Percentiles rank a stretch among this genome's conserved stretches.
Evolutionary conservation across 2,888 invertebrate genomes (phyloP).

Genomic region (Drosophila suboccidentalis): DNA sequence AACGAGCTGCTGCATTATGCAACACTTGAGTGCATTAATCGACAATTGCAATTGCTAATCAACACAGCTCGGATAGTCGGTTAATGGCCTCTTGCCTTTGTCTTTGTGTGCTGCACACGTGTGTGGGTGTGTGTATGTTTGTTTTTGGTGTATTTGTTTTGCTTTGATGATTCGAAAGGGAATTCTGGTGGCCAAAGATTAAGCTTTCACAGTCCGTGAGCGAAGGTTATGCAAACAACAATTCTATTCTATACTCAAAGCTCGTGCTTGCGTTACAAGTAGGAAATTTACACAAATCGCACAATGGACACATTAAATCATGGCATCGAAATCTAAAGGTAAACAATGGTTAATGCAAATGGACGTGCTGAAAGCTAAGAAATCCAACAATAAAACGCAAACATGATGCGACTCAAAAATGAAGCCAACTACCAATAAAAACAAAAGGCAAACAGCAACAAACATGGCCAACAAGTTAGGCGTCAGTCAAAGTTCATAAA

Average conservation of each 20-base stretch:
- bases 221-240: constrained; percentile 65
- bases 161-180: constrained; percentile 45
- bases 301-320: constrained; percentile 56
- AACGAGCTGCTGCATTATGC: constrained; percentile 23
- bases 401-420: constrained; percentile 42
- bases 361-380: constrained; percentile 43
- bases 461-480: constrained; percentile 43
- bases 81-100: constrained; percentile 31
- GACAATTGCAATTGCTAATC: constrained; percentile 28
- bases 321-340: constrained; percentile 37
- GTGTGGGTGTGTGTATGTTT: background rate
- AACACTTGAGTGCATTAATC: constrained; percentile 15
- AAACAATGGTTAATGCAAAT: constrained; percentile 69
- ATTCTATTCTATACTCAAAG: constrained; percentile 49
- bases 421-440: constrained; percentile 33
- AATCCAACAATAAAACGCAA: constrained; percentile 27
- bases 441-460: constrained; percentile 33
- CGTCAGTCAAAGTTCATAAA: constrained; percentile 56
- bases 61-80: constrained; percentile 38
- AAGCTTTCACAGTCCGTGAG: constrained; percentile 44
- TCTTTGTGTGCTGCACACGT: background rate
- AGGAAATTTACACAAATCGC: constrained; percentile 72
- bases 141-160: constrained; percentile 6
- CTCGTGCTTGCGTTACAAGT: constrained; percentile 37
- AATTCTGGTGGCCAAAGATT: constrained; percentile 13